phyloP scores from a whole-genome alignment of 2,113 vertebrate species.

The Spilogale gracilis region DNA sequence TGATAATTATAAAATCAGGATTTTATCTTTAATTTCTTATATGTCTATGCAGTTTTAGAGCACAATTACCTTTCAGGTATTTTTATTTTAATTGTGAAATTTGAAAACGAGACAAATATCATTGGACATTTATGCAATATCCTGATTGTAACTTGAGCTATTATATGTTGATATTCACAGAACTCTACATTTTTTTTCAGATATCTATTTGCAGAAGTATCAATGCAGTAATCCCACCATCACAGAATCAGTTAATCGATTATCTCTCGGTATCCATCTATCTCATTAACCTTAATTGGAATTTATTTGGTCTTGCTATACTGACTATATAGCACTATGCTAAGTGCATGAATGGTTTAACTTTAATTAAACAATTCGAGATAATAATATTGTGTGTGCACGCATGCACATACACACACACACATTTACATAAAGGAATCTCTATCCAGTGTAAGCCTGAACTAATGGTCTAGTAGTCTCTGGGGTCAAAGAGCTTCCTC shows the following conservation, averaged over 20 bases:
- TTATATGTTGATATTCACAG: neutral
- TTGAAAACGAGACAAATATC: neutral
- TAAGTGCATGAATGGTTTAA: neutral
- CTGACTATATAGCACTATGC: neutral
- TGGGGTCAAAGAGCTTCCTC: neutral
- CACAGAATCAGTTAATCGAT: neutral
- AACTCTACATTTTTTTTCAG: neutral
- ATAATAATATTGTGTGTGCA: neutral
- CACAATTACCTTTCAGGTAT: neutral
- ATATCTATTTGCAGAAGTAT: neutral
- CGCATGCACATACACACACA: fast-evolving
- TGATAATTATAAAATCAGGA: slow-evolving; percentile 3
- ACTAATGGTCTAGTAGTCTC: neutral
- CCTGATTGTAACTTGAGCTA: neutral
- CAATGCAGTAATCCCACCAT: neutral
- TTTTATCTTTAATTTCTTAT: neutral
- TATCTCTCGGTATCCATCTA: neutral
- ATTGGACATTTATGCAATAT: neutral
- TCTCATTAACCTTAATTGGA: slow-evolving; percentile 51
- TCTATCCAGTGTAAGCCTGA: neutral
- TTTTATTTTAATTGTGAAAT: slow-evolving; percentile 10
- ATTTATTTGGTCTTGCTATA: slow-evolving; percentile 29
- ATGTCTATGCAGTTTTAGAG: neutral
- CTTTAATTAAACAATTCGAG: slow-evolving; percentile 39
- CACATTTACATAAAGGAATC: neutral